A percentile compares a stretch with the other conserved stretches of the same genome.
Conservation (phyloP, 2,797 vertebrate genomes). For the Rhinoraja longicauda region DNA sequence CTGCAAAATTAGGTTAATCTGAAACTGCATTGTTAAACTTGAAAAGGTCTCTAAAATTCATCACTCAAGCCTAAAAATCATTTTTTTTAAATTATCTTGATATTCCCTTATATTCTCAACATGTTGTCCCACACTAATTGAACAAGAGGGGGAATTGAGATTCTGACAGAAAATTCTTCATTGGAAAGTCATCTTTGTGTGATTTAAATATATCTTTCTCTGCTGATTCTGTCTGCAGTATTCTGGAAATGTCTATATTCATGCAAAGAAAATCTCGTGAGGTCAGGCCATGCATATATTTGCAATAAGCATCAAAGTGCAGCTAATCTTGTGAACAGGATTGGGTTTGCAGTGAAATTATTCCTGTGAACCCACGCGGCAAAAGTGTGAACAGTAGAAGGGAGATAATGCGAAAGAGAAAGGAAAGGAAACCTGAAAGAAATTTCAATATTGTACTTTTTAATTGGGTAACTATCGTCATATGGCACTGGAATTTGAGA, state of each 20-base stretch:
- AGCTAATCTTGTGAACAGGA: neutral
- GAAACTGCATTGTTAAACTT: neutral
- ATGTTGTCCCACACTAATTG: neutral
- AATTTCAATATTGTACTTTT: neutral
- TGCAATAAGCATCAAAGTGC: neutral
- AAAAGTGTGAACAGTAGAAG: neutral
- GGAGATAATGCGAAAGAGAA: neutral
- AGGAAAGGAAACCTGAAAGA: neutral
- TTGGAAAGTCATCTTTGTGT: neutral
- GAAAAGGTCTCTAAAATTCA: neutral
- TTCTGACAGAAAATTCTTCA: neutral
- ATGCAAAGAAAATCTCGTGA: neutral
- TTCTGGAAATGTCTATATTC: neutral
- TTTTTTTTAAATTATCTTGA: neutral
- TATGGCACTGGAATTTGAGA: neutral
- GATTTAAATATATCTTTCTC: neutral
- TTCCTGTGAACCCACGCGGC: neutral
- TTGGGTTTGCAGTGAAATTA: neutral
- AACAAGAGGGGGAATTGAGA: neutral
- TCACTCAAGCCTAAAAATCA: neutral
- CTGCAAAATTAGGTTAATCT: too few species aligned
- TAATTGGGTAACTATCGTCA: neutral
- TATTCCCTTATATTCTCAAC: neutral
- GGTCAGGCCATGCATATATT: neutral
- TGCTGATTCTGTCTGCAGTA: neutral